Conservation (phyloP, 23 tunicate species). For the Halocynthia roretzi region DNA sequence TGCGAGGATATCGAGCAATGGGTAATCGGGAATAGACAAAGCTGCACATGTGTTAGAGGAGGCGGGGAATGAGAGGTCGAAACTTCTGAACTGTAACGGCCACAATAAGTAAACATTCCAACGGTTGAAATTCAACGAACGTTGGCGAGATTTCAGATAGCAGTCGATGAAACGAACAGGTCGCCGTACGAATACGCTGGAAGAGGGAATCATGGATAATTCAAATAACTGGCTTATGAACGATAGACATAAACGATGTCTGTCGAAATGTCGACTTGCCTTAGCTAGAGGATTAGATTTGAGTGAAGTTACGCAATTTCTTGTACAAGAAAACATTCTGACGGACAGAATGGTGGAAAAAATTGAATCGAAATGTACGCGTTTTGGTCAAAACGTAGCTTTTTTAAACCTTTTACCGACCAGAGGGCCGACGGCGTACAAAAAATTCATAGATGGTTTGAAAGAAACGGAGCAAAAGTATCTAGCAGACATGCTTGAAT, state of each 20-base stretch:
- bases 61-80: too few relatives aligned
- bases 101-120: too few relatives aligned
- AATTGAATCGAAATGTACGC: constrained; percentile 31
- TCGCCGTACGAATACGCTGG: too few relatives aligned
- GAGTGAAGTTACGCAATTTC: constrained; percentile 37
- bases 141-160: too few relatives aligned
- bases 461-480: constrained; percentile 24
- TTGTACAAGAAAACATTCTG: constrained; percentile 36
- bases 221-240: constrained; percentile 2
- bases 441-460: constrained; percentile 13
- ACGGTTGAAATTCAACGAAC: too few relatives aligned
- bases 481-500: constrained; percentile 20
- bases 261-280: constrained; percentile 24
- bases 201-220: too few relatives aligned
- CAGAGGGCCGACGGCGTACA: constrained; percentile 40
- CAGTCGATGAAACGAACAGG: too few relatives aligned
- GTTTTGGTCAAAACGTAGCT: constrained; percentile 40
- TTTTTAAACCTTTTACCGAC: constrained; percentile 32
- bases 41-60: too few relatives aligned
- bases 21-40: too few relatives aligned
- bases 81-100: too few relatives aligned
- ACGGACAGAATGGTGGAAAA: constrained; percentile 38
- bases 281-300: constrained; percentile 28
- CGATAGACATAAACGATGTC: neutral
- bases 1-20: too few relatives aligned